Evolutionary conservation across 1,140 invertebrate species (phyloP).

Genomic region (Notospermus geniculatus): DNA sequence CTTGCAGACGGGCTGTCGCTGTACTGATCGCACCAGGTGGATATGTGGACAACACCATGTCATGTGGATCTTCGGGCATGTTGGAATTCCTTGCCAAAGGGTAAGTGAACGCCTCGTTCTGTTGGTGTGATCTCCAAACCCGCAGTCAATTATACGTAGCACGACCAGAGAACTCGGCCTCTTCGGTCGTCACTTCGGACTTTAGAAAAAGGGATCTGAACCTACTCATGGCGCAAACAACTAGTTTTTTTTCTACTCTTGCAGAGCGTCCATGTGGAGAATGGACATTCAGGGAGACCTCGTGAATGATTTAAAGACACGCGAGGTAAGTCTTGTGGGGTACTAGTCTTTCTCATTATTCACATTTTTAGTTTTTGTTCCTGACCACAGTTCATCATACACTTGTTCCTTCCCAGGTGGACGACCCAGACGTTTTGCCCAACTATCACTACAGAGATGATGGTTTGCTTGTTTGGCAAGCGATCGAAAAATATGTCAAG

Average conservation of each 20-base stretch:
- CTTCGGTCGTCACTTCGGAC: no score
- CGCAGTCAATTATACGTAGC: no score
- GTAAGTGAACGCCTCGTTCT: background rate
- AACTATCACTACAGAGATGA: conserved; percentile 57
- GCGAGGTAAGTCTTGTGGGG: conserved; percentile 28
- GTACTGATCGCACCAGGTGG: conserved; percentile 46
- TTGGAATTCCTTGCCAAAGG: conserved; percentile 38
- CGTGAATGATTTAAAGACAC: conserved; percentile 20
- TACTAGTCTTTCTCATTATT: no score
- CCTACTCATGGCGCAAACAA: no score
- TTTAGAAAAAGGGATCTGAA: no score
- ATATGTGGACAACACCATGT: conserved; percentile 52
- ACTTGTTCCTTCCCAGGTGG: conserved; percentile 19
- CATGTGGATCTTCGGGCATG: conserved; percentile 44
- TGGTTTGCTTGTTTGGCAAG: conserved; percentile 44
- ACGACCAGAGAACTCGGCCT: no score
- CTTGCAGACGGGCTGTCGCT: conserved; percentile 40
- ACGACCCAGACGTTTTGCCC: conserved; percentile 44
- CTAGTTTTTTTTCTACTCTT: no score
- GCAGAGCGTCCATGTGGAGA: conserved; percentile 10
- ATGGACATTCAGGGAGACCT: conserved; percentile 22
- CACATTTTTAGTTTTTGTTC: no score
- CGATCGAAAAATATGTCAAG: conserved; percentile 49
- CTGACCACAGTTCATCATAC: no score
- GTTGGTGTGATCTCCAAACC: no score